Evolutionary conservation across 2,113 vertebrate genomes (phyloP), one percentile per base, ranked within the genome.

Genomic region (Hippocampus barbouri): DNA sequence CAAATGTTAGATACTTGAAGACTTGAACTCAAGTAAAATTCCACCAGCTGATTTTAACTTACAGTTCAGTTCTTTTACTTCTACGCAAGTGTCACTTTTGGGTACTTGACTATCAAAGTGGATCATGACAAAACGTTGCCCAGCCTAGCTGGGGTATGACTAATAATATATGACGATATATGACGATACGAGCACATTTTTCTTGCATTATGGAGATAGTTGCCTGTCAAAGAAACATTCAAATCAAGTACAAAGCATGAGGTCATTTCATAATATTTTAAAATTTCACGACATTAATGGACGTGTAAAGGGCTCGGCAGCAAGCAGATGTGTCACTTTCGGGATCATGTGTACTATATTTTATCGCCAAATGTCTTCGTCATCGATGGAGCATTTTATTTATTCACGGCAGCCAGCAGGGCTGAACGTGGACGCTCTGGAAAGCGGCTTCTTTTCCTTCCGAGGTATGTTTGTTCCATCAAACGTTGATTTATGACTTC

Each of bases 401-500:
- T 76, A 69, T 72, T 73, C 72, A 34, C 25, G 74, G 40, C 21
- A 18, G 38, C 68, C 62, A 15, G 68, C 63, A 8, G 15, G 23
- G 64, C 71, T n/a, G 74, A 75, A 70, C 71, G 73, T 75, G 2
- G 53, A 69, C 27, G 59, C 59, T 64, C 59, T 57, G 66, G 68
- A 73, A 73, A 61, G 59, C 76, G 67, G 62, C 62, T 74, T 21
- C 34, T 76, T 67, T 80, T 80, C 69, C 78, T 77, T 81, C 71
- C 21, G 73, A 85, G 73, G 84, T 80, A 80, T 86, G 87, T 89
- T 90, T 90, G 88, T 89, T 90, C 86, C 85, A 90, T 90, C 81
- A 84, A 84, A 85, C 15, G 8, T 73, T 82, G 88, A 90, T 90
- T 90, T 89, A 91, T 77, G 83, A 77, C 68, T 81, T 80, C 61